Evolutionary conservation across 2,113 vertebrate genomes (phyloP).

Genomic region (Spilogale gracilis): DNA sequence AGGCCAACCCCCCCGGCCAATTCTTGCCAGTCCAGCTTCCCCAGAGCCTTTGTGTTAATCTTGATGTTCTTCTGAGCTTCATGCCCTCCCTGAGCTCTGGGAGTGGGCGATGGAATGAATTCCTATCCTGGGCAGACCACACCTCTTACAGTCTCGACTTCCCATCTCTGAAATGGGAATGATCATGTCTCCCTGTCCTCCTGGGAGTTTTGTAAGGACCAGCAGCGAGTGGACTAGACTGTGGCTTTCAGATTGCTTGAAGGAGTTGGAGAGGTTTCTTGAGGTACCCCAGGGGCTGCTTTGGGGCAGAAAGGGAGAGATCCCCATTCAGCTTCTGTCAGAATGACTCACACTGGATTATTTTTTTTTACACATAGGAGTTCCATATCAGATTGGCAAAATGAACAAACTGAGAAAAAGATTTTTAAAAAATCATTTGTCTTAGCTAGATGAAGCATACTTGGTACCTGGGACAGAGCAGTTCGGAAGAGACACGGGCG

Average conservation of each 20-base stretch:
- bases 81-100: background rate
- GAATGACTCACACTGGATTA: background rate
- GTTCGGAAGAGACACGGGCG: background rate
- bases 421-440: background rate
- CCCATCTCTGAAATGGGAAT: background rate
- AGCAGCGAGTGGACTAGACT: background rate
- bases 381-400: slow-evolving; percentile 17
- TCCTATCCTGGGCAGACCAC: background rate
- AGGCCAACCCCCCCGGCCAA: background rate
- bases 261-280: background rate
- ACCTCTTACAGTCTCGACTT: slow-evolving; percentile 8
- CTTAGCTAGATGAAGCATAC: background rate
- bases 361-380: background rate
- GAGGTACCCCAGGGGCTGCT: background rate
- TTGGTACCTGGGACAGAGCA: background rate
- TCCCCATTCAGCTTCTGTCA: background rate
- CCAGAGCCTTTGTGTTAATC: background rate
- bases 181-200: background rate
- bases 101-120: background rate
- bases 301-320: background rate
- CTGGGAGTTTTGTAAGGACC: background rate
- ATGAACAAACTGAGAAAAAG: background rate
- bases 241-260: background rate
- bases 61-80: background rate
- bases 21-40: background rate